Base-by-base conservation (phyloP, 2,113 vertebrate species). In the Anolis carolinensis region DNA sequence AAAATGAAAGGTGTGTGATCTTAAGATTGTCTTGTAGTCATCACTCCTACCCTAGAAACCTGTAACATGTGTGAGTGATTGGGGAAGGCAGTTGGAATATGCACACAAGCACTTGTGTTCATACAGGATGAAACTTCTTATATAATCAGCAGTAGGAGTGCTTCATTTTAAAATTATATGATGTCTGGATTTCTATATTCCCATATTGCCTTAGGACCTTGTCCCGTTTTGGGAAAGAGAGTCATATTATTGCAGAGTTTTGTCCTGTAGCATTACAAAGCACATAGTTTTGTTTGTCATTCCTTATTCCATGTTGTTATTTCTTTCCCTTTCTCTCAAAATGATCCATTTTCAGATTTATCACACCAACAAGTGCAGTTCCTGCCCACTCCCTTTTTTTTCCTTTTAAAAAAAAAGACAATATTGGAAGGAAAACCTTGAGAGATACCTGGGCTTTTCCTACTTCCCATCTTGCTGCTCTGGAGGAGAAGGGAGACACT, bases 91-190 rank as follows among this genome's bases (percentile, higher is more conserved):
- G 2, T 59, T 36, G 62, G 27, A 7, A 44, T 6, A 83, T 20
- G 55, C 30, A 44, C 50, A 73, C 39, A 71, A n/a, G 23, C 50
- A 50, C 21, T 72, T 55, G 32, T 80, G 65, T 73, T 73, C 48
- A 71, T n/a, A 52, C 14, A 82, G 20, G 50, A 20, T 34, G 4
- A 5, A 30, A 20, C 13, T 74, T 27, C 9, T 36, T 25, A 62
- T 74, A 39, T 25, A 72, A 3, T 52, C n/a, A 52, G 18, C 11
- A 5, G 4, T 52, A 48, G n/a, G 44, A 34, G 2, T 52, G 65
- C 32, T 36, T 82, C 39, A 62, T 83, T 83, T 73, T 30, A 82
- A 82, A 82, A 83, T 5, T 21, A 74, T 36, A 59, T 16, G n/a
- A 0, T 39, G 25, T 16, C 5, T 75, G 34, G 36, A 32, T n/a